These are phyloP conservation scores for Vimba vimba DNA, from an alignment of 2,113 vertebrate genomes.

Conservation along the genomic window DNA sequence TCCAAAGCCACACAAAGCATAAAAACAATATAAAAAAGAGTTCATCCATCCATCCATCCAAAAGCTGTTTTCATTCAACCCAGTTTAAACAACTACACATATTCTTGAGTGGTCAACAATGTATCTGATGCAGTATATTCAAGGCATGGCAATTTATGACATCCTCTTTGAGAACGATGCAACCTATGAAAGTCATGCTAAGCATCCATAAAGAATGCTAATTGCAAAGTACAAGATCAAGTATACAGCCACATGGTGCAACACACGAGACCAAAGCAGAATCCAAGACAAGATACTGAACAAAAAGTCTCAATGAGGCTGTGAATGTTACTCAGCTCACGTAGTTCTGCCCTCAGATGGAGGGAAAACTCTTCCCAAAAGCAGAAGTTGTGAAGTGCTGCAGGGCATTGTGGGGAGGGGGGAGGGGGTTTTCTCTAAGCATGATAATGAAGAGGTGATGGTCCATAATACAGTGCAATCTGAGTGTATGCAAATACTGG, in stretches of 20 bases:
- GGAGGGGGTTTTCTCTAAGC: conserved; percentile 52
- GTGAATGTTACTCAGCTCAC: conserved; percentile 29
- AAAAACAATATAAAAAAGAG: background rate
- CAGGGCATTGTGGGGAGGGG: conserved; percentile 12
- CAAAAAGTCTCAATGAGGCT: background rate
- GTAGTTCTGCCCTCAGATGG: conserved; percentile 8
- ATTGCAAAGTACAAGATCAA: background rate
- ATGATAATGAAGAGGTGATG: conserved; percentile 67
- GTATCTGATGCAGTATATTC: background rate
- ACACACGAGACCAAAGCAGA: background rate
- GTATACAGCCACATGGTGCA: background rate
- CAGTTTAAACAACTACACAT: too few relatives aligned
- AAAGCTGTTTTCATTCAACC: background rate
- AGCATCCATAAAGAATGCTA: conserved; percentile 18
- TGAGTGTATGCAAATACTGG: conserved; percentile 80
- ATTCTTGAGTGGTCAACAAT: background rate
- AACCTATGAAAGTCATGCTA: background rate
- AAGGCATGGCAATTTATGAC: background rate
- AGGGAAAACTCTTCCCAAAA: conserved; percentile 8
- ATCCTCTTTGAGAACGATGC: background rate
- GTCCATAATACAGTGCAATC: conserved; percentile 69
- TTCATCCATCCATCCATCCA: background rate
- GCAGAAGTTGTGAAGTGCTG: conserved; percentile 40
- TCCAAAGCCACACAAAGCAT: background rate
- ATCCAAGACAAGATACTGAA: background rate